Evolutionary conservation across 2,113 vertebrate genomes (phyloP), one percentile per base, ranked within the genome.

Genomic region (Labrus mixtus): DNA sequence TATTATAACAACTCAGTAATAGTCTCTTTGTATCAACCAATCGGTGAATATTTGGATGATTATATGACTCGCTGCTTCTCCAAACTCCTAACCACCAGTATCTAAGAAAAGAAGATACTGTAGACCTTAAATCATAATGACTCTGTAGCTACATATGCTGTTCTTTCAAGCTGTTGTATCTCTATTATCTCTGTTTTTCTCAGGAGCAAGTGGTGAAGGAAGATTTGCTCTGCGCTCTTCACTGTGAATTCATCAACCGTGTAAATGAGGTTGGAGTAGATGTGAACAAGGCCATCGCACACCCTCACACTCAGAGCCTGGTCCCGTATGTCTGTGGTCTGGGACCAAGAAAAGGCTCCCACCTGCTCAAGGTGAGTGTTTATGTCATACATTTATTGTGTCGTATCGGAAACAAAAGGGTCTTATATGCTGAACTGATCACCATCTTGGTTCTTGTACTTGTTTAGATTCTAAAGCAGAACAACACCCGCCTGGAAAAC

Each of bases 211-310:
- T 99, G 76, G 96, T 97, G 78, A 99, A 99, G 92, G 98, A 99
- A 74, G 97, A 99, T 19, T 91, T 99, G 85, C 95, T 99, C 55
- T 95, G 82, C 0, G 94, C 97, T 3, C 95, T 99, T 29, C 97
- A 99, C 90, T 98, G 96, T 69, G 98, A 99, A 73, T 99, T 98
- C 88, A 99, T 99, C 82, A 99, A 99, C 93, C 95, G 98, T 10
- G 98, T 99, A 73, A 99, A 99, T 12, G 98, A 99, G 89, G 98
- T 99, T 43, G 98, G 98, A 11, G 98, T 99, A 56, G 98, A 99
- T 75, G 98, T 99, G 87, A 99, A 99, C 86, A 92, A 96, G 25
- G 96, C 96, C 36, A 97, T 99, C 2, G 96, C 97, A 51, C 98
- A 99, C 85, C 95, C 97, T 29, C 97, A 99, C 76, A 98, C 96